Evolutionary conservation across 1,140 invertebrate species (phyloP), one percentile per base, ranked within the genome.

Genomic region (Cotesia typhae): DNA sequence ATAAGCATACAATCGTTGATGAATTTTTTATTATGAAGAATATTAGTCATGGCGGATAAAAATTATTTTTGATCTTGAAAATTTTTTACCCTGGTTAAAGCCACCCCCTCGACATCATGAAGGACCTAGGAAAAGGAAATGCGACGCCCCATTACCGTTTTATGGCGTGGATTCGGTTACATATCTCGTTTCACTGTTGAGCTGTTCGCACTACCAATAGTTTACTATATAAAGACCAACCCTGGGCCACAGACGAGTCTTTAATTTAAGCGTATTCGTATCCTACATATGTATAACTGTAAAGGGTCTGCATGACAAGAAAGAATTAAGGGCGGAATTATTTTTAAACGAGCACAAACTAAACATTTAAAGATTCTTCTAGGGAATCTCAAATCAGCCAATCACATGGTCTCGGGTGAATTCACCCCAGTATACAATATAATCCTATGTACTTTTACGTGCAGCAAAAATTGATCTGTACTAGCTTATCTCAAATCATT

Each of bases 121-220:
- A 61, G 55, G 67, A 73, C 68, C 74, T 57, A 73, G 72, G 28
- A 80, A 80, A 82, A 84, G 80, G 82, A 83, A 85, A 84, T 75
- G 81, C 79, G 81, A 84, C 82, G 85, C 85, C 85, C 84, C 81
- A 84, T 87, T 87, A 85, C 84, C 83, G 82, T 84, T 85, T 85
- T 85, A 84, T 83, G 81, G 77, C 76, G 73, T 78, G 52, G 83
- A 78, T 87, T 84, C 80, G 79, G 83, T 87, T 86, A 86, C 85
- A 81, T 85, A 83, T 86, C 84, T 67, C 81, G 80, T 85, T 86
- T 84, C 85, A 83, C 82, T 79, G 84, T 85, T 84, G 84, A 87
- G 82, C 81, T 82, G 81, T 84, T 84, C 82, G 77, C 81, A 83
- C 69, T 70, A 70, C 72, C 72, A 73, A 73, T 73, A 73, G 71